Percentiles rank a stretch among this genome's conserved stretches.
Evolutionary conservation across 1,140 invertebrate species (phyloP).

Genomic region (Camponotus vicinus): DNA sequence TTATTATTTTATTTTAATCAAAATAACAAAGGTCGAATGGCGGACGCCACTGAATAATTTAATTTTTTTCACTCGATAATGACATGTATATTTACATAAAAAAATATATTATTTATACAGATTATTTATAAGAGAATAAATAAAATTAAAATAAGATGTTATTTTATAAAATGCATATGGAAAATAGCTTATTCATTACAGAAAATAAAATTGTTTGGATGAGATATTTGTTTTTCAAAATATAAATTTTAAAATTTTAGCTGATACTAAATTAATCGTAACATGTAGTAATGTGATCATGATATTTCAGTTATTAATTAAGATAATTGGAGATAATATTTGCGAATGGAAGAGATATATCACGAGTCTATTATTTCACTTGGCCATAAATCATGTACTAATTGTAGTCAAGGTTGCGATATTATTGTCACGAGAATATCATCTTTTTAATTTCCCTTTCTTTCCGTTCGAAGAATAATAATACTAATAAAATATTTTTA

Average conservation of each 20-base stretch:
- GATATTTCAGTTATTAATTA: slow-evolving; percentile 25
- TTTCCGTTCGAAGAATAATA: slow-evolving; percentile 8
- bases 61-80: not conserved
- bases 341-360: slow-evolving; percentile 1
- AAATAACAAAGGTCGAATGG: not conserved
- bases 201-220: not conserved
- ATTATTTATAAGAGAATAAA: not conserved
- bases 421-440: slow-evolving; percentile 52
- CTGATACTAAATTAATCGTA: slow-evolving; percentile 1
- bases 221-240: not conserved
- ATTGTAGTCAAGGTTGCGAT: slow-evolving; percentile 47
- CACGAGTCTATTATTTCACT: slow-evolving; percentile 48
- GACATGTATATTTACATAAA: not conserved
- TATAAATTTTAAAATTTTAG: not conserved
- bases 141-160: too few relatives aligned
- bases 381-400: slow-evolving; percentile 31
- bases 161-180: not conserved
- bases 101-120: not conserved
- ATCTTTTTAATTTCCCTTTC: slow-evolving; percentile 11
- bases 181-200: not conserved
- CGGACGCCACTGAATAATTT: too few relatives aligned
- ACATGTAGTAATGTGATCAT: slow-evolving; percentile 4
- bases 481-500: slow-evolving; percentile 38
- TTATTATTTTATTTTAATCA: too few relatives aligned
- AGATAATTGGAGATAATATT: slow-evolving; percentile 44